phyloP scores from a whole-genome alignment of 1,140 invertebrate genomes.

The Pomacea maculata region DNA sequence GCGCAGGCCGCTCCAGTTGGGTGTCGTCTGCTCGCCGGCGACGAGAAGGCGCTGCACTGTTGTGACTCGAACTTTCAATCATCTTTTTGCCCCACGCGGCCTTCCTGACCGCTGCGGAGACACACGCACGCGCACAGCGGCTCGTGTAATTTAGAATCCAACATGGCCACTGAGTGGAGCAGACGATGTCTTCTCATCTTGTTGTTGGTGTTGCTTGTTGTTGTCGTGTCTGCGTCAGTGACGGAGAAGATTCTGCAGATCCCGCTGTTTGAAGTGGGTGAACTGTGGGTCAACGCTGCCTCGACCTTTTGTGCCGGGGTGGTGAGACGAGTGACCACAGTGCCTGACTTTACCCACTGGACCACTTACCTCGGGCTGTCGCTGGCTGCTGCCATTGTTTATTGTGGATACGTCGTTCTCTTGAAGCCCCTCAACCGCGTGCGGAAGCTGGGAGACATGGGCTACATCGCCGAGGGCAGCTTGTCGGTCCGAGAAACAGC shows the following conservation, averaged over 20 bases:
- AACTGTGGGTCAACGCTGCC: slow-evolving; percentile 46
- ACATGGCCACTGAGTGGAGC: not conserved
- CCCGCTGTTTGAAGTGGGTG: slow-evolving; percentile 49
- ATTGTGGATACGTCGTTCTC: slow-evolving; percentile 40
- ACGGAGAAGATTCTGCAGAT: slow-evolving; percentile 40
- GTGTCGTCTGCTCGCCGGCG: too few relatives aligned
- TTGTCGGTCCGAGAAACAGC: slow-evolving; percentile 60
- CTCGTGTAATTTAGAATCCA: not conserved
- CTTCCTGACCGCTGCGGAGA: not conserved
- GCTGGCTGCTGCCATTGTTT: slow-evolving; percentile 20
- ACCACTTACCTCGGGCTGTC: slow-evolving; percentile 35
- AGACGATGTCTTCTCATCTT: not conserved
- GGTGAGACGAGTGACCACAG: slow-evolving; percentile 22
- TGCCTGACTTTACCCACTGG: slow-evolving; percentile 33
- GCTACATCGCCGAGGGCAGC: slow-evolving; percentile 63
- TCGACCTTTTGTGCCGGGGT: slow-evolving; percentile 23
- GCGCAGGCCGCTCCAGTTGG: too few relatives aligned
- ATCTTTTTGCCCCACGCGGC: not conserved
- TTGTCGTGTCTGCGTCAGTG: slow-evolving; percentile 34
- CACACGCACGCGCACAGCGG: not conserved
- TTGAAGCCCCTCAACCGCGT: slow-evolving; percentile 55
- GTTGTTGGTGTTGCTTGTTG: slow-evolving; percentile 32
- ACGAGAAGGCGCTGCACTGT: too few relatives aligned
- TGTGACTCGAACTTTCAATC: not conserved
- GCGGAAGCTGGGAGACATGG: slow-evolving; percentile 63